Evolutionary conservation across 2,888 invertebrate genomes (phyloP).

Genomic region (Halictus ligatus): DNA sequence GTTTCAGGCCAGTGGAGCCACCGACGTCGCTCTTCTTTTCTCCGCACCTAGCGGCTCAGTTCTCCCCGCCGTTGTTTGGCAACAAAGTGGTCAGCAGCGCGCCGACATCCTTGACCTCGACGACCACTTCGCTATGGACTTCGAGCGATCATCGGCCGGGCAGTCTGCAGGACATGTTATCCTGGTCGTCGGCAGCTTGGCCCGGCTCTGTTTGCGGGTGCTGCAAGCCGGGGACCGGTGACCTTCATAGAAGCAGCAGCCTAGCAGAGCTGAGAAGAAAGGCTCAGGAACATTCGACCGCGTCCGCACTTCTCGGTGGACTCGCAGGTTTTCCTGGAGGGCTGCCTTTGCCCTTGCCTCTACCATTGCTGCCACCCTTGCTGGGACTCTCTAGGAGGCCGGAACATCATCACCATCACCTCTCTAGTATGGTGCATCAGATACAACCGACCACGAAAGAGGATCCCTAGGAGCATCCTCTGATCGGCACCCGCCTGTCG

Average conservation of each 20-base stretch:
- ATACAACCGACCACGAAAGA: constrained; percentile 81
- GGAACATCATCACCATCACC: constrained; percentile 84
- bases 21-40: constrained; percentile 93
- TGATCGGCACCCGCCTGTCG: constrained; percentile 3
- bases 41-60: constrained; percentile 92
- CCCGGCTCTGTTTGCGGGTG: constrained; percentile 74
- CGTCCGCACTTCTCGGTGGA: constrained; percentile 84
- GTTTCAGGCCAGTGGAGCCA: constrained; percentile 83
- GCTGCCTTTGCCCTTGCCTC: constrained; percentile 82
- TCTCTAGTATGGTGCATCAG: constrained; percentile 81
- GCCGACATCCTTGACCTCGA: constrained; percentile 81
- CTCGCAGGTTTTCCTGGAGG: constrained; percentile 80
- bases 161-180: constrained; percentile 82
- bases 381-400: constrained; percentile 84
- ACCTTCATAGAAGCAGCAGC: constrained; percentile 87
- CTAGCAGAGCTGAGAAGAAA: constrained; percentile 96
- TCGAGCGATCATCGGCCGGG: constrained; percentile 84
- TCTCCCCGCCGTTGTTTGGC: constrained; percentile 91
- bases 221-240: constrained; percentile 79
- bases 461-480: constrained; percentile 76
- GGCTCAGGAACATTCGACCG: constrained; percentile 97
- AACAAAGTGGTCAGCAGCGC: constrained; percentile 83
- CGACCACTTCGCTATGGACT: constrained; percentile 83
- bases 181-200: constrained; percentile 83
- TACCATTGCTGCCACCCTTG: constrained; percentile 85